Evolutionary conservation across 2,113 vertebrate species (phyloP), one percentile per base, ranked within the genome.

Genomic region (Datnioides undecimradiatus): DNA sequence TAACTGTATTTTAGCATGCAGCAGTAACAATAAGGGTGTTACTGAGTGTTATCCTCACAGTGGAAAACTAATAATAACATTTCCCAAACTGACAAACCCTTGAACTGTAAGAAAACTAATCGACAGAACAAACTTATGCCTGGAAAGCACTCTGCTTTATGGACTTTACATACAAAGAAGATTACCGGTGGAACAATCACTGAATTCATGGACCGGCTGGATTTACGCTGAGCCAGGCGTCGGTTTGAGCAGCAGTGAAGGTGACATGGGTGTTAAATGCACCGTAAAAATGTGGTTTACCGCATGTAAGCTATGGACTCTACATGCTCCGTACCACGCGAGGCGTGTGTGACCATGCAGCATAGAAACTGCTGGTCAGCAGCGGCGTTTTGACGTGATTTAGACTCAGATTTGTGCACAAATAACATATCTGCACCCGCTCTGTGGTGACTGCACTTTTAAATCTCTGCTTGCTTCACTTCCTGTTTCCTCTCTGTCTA

Each of bases 151-250:
- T 40, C 33, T 9, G 63, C 2, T 83, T 86, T 36, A 58, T 54
- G 62, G 79, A 71, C 11, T 64, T 78, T 17, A 43, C 2, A 12
- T 19, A 21, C n/a, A 80, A 86, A 85, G 55, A 43, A 19, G 84
- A 84, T 87, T 90, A 88, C 7, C 29, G 49, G 8, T 34, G 58
- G 63, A 85, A 77, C 68, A 81, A 64, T 27, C 19, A 78, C 66
- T 34, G 41, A 49, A 80, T 46, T 80, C 63, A 6, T 43, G 29
- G 19, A 60, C 43, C 59, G 55, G 33, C 41, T 41, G 51, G 77
- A 63, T 68, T 88, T 66, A 55, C 55, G 57, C 10, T 10, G 55
- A 70, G 65, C 58, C 38, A 54, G 17, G 55, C 48, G 46, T 81
- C 36, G 45, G 36, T 51, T 43, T 57, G 43, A 73, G 10, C 9